These are phyloP conservation scores for Eretmochelys imbricata DNA, from an alignment of 2,113 vertebrate species.

Conservation along the genomic window DNA sequence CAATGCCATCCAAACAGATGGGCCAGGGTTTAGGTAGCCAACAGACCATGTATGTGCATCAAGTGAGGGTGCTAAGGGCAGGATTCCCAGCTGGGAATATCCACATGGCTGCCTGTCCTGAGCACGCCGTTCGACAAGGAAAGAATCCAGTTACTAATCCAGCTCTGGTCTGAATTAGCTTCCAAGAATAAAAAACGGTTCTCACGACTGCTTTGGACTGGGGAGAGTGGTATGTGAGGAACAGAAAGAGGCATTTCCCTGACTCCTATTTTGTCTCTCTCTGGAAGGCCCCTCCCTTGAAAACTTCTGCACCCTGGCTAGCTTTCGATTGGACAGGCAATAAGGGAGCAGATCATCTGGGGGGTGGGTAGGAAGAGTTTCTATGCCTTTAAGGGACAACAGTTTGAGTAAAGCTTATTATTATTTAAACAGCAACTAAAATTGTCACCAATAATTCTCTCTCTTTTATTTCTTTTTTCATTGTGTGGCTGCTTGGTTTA, in stretches of 20 bases:
- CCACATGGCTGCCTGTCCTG: slow-evolving; percentile 49
- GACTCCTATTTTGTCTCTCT: neutral
- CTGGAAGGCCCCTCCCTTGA: fast-evolving
- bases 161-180: slow-evolving; percentile 50
- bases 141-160: slow-evolving; percentile 43
- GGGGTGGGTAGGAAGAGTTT: neutral
- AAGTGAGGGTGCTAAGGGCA: slow-evolving; percentile 68
- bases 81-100: slow-evolving; percentile 62
- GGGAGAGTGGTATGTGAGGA: neutral
- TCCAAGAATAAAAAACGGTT: slow-evolving; percentile 50
- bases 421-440: neutral
- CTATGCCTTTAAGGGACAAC: neutral
- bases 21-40: slow-evolving; percentile 69
- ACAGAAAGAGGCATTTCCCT: neutral
- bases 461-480: neutral
- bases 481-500: neutral
- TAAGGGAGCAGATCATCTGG: neutral
- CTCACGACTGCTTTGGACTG: neutral
- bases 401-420: neutral
- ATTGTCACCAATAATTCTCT: neutral
- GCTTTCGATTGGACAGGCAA: fast-evolving
- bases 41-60: slow-evolving; percentile 60
- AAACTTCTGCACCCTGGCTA: neutral
- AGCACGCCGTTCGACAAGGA: slow-evolving; percentile 46
- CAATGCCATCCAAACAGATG: slow-evolving; percentile 69